These are phyloP conservation scores for Megaleporinus macrocephalus DNA, from an alignment of 2,113 vertebrate species.

Conservation along the genomic window DNA sequence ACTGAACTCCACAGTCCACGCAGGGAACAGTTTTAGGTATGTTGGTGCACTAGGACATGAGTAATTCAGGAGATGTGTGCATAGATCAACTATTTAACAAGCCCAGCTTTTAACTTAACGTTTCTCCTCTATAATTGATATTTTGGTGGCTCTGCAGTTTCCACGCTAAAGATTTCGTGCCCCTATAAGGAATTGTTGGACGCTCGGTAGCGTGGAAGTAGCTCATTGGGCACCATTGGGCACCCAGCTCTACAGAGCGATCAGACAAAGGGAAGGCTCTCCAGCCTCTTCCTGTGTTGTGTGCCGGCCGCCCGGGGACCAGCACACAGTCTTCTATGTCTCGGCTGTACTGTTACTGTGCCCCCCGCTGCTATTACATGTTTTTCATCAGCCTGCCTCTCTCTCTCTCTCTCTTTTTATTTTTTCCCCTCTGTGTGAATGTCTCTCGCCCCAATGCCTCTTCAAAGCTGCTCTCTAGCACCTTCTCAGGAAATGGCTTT, in stretches of 20 bases:
- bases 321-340: constrained; percentile 1
- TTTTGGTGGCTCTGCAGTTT: no score
- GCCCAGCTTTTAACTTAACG: no score
- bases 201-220: no score
- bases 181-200: no score
- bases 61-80: no score
- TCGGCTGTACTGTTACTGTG: constrained; percentile 33
- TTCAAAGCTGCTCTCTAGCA: constrained; percentile 30
- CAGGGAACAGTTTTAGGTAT: no score
- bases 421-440: background rate
- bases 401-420: background rate
- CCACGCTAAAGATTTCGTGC: no score
- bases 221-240: no score
- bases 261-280: constrained; percentile 22
- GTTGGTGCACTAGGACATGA: no score
- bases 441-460: constrained; percentile 17
- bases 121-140: no score
- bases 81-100: no score
- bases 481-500: constrained; percentile 41
- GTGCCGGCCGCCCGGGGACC: background rate
- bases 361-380: constrained; percentile 11
- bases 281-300: constrained; percentile 14
- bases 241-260: background rate
- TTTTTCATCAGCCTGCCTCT: constrained; percentile 20
- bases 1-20: no score